Evolutionary conservation across 2,797 vertebrate species (phyloP), one percentile per base, ranked within the genome.

Genomic region (Clangula hyemalis): DNA sequence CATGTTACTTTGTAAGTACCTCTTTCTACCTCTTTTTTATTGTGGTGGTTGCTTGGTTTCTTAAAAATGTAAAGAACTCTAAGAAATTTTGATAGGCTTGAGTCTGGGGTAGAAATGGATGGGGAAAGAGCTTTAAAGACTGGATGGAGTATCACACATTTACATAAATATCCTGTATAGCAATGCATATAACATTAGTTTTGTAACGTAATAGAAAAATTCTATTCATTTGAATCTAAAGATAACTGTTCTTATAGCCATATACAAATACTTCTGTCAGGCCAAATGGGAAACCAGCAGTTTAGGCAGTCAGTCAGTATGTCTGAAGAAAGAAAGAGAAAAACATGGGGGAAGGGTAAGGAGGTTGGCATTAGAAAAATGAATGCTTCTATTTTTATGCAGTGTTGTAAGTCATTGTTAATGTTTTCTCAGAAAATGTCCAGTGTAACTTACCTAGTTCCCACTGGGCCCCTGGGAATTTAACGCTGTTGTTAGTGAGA

Each of bases 321-420:
- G 15, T 45, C 21, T 53, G 56, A 91, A 83, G 43, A 51, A 58
- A 76, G 43, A 87, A 78, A 56, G 7, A 45, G 73, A 85, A 85
- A 47, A 45, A 13, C 11, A 27, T 15, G 15, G 22, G 24, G 6
- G 3, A 43, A 60, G 39, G 28, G 39, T 0, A 0, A 14, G 21
- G 11, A 51, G n/a, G 19, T 20, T 60, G 27, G 14, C 51, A 58
- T 78, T 82, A n/a, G 34, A 58, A 87, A 89, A 86, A 66, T 0
- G 1, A 76, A 17, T 10, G 4, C 36, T 79, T 51, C 39, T 68
- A 0, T 36, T 92, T 84, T 70, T 36, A 69, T 70, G 36, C 13
- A 45, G 6, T 57, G 9, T 68, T 77, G 36, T 54, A 60, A 73
- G 36, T 34, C 21, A 11, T 64, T 75, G 28, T 51, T 65, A 69